Percentiles rank a stretch among this genome's conserved stretches.
phyloP scores from a whole-genome alignment of 2,797 vertebrate species.

The Mycteria americana region DNA sequence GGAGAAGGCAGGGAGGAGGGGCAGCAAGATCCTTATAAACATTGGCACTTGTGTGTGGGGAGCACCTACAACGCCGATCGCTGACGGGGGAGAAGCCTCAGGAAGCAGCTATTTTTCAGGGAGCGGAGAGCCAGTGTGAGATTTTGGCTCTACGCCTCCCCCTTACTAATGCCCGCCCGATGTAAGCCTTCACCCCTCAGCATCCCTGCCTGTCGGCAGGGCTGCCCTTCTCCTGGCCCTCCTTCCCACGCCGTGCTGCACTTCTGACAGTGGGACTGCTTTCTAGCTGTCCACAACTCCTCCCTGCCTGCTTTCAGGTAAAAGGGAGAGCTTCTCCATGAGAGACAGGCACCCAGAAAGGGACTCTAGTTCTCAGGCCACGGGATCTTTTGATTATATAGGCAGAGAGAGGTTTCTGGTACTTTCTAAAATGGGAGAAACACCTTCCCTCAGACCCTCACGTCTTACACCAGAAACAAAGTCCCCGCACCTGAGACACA shows the following conservation, averaged over 20 bases:
- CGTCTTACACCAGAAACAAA: not conserved
- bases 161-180: rapidly evolving
- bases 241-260: rapidly evolving
- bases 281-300: not conserved
- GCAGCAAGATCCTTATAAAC: not conserved
- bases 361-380: not conserved
- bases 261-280: not conserved
- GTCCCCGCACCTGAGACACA: not conserved
- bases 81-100: not conserved
- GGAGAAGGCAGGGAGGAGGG: not conserved
- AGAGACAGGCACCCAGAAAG: not conserved
- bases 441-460: not conserved
- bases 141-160: not conserved
- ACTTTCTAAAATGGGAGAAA: not conserved
- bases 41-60: constrained; percentile 32
- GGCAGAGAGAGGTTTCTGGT: not conserved
- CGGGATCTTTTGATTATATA: rapidly evolving
- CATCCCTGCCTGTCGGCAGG: not conserved
- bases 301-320: not conserved
- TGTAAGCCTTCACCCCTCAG: not conserved
- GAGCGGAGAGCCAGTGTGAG: not conserved
- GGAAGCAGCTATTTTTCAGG: not conserved
- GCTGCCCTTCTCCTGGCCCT: not conserved
- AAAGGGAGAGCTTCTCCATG: not conserved
- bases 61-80: not conserved